Percentiles rank a stretch among this genome's conserved stretches.
Conservation (phyloP, 2,888 invertebrate genomes). For the Chaitophorus viminalis region DNA sequence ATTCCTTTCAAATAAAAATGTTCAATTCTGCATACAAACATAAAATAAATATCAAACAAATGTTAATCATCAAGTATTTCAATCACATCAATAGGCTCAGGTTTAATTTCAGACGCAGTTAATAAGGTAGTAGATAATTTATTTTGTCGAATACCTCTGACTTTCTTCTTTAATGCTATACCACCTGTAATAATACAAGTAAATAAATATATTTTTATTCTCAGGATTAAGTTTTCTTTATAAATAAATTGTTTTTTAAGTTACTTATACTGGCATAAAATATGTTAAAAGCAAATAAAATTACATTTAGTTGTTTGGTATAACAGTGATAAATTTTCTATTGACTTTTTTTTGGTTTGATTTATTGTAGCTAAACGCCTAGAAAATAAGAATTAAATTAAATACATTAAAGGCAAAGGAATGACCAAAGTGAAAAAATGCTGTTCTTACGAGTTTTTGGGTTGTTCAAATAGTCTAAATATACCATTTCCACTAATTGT, state of each 20-base stretch:
- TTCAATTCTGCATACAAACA: background rate
- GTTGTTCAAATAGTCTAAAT: slow-evolving; percentile 44
- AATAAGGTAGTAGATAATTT: slow-evolving; percentile 28
- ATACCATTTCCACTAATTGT: slow-evolving; percentile 52
- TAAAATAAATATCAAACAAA: background rate
- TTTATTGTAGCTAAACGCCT: background rate
- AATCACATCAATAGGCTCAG: slow-evolving; percentile 49
- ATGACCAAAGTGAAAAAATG: background rate
- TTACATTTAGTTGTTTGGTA: slow-evolving; percentile 60
- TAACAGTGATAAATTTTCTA: slow-evolving; percentile 31
- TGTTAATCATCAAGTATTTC: slow-evolving; percentile 53
- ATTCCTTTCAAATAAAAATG: background rate
- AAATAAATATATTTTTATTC: background rate
- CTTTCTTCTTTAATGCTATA: slow-evolving; percentile 48
- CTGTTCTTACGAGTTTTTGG: slow-evolving; percentile 41
- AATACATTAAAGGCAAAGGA: background rate
- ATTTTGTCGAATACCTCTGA: slow-evolving; percentile 11
- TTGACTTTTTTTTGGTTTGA: slow-evolving; percentile 19
- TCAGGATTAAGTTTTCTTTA: too few relatives aligned
- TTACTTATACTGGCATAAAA: too few relatives aligned
- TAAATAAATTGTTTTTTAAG: too few relatives aligned
- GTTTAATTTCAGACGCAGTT: slow-evolving; percentile 23
- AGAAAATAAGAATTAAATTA: background rate
- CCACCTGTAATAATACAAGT: slow-evolving; percentile 29
- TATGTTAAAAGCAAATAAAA: slow-evolving; percentile 4